A percentile compares a stretch with the other conserved stretches of the same genome.
Evolutionary conservation across 2,797 vertebrate genomes (phyloP).

Genomic region (Microctenopoma lineatum): DNA sequence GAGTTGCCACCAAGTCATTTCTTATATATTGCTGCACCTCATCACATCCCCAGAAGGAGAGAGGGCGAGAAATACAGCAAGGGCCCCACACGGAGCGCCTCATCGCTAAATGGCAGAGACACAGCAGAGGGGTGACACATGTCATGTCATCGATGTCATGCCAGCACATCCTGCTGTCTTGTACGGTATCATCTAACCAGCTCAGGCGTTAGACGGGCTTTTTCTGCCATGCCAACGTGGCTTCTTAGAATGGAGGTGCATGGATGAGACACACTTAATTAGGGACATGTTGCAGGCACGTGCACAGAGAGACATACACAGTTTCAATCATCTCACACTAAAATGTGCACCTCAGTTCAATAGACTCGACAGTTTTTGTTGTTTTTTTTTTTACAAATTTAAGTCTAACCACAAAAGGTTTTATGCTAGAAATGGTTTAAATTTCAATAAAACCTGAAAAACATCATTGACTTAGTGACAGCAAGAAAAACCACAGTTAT

Average conservation of each 20-base stretch:
- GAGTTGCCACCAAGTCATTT: constrained; percentile 77
- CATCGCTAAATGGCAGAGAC: constrained; percentile 60
- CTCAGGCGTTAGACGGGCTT: constrained; percentile 52
- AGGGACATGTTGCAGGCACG: constrained; percentile 41
- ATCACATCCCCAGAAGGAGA: constrained; percentile 59
- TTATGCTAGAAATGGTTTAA: neutral
- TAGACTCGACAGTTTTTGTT: constrained; percentile 10
- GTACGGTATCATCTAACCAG: constrained; percentile 67
- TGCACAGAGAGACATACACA: constrained; percentile 43
- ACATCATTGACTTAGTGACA: constrained; percentile 18
- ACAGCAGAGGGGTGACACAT: constrained; percentile 65
- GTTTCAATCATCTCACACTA: constrained; percentile 12
- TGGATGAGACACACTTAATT: constrained; percentile 45
- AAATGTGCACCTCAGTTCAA: constrained; percentile 33
- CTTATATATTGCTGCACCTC: constrained; percentile 75
- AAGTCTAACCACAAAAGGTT: constrained; percentile 8
- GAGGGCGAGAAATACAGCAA: constrained; percentile 36
- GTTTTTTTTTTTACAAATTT: constrained; percentile 12
- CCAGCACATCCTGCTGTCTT: constrained; percentile 61
- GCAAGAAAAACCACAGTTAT: neutral
- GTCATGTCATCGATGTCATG: constrained; percentile 73
- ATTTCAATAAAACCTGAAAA: constrained; percentile 22
- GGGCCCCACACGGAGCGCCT: constrained; percentile 39
- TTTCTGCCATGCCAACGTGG: constrained; percentile 57
- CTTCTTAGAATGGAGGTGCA: constrained; percentile 47